These are phyloP conservation scores for Drosophila flavopinicola DNA, from an alignment of 2,888 invertebrate species.

Conservation along the genomic window DNA sequence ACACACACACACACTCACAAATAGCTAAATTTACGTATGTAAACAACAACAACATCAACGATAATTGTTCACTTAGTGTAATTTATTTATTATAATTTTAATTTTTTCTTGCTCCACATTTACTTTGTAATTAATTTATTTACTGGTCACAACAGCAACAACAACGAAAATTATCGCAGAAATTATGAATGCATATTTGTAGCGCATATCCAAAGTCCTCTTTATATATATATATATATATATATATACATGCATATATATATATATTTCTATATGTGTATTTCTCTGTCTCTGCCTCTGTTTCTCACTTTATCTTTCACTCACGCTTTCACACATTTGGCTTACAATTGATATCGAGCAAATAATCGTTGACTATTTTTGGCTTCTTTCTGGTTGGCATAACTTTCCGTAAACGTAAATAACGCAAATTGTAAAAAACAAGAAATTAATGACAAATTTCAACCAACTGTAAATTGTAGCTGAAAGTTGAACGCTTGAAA, in stretches of 20 bases:
- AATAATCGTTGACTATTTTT: conserved; percentile 50
- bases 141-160: conserved; percentile 38
- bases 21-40: conserved; percentile 64
- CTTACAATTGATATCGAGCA: conserved; percentile 69
- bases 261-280: conserved; percentile 27
- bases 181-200: conserved; percentile 43
- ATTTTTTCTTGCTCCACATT: conserved; percentile 60
- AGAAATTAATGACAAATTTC: conserved; percentile 25
- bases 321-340: conserved; percentile 75
- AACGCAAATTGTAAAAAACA: conserved; percentile 68
- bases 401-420: conserved; percentile 74
- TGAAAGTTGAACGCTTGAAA: conserved; percentile 80
- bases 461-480: conserved; percentile 70
- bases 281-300: conserved; percentile 51
- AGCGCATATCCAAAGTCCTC: conserved; percentile 35
- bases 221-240: not conserved
- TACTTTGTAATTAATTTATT: conserved; percentile 69
- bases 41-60: conserved; percentile 44
- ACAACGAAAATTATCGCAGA: conserved; percentile 13
- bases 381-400: conserved; percentile 62
- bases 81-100: conserved; percentile 79
- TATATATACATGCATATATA: conserved; percentile 10
- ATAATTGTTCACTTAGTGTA: conserved; percentile 75
- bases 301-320: conserved; percentile 48
- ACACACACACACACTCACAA: conserved; percentile 28